phyloP scores from a whole-genome alignment of 2,888 invertebrate species.

The Drosophila colorata region DNA sequence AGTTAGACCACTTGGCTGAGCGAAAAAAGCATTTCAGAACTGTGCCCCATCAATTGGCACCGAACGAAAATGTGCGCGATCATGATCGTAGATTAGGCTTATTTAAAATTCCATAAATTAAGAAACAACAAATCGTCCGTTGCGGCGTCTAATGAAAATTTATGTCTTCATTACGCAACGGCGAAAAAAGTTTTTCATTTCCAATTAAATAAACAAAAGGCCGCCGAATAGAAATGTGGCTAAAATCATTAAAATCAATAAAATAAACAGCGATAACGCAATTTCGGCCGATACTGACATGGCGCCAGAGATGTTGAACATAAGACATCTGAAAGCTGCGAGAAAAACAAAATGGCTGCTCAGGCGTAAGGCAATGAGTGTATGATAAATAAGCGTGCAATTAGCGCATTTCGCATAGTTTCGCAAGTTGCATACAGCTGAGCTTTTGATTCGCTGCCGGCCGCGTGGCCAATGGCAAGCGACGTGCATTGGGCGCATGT shows the following conservation, averaged over 20 bases:
- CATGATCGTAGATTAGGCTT: conserved; percentile 47
- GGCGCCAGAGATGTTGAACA: conserved; percentile 57
- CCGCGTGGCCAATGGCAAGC: conserved; percentile 31
- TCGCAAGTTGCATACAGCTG: conserved; percentile 25
- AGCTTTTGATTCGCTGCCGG: conserved; percentile 43
- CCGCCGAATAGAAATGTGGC: conserved; percentile 60
- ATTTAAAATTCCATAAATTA: conserved; percentile 76
- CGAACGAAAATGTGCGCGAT: conserved; percentile 28
- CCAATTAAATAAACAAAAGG: conserved; percentile 63
- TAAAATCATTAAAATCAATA: conserved; percentile 78
- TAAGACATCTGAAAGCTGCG: conserved; percentile 21
- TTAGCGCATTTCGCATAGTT: conserved; percentile 37
- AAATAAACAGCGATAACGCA: conserved; percentile 65
- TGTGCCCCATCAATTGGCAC: conserved; percentile 47
- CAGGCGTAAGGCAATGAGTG: conserved; percentile 5
- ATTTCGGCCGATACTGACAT: conserved; percentile 56
- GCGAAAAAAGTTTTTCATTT: conserved; percentile 61
- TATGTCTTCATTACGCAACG: conserved; percentile 70
- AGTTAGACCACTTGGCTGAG: conserved; percentile 37
- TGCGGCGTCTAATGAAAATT: conserved; percentile 67
- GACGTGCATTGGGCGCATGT: conserved; percentile 44
- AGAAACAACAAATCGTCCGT: conserved; percentile 50
- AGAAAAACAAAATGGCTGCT: conserved; percentile 49
- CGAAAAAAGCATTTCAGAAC: conserved; percentile 34
- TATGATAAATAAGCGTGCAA: conserved; percentile 48